Conservation (phyloP, 2,888 invertebrate genomes). For the Eupithecia exiguata region DNA sequence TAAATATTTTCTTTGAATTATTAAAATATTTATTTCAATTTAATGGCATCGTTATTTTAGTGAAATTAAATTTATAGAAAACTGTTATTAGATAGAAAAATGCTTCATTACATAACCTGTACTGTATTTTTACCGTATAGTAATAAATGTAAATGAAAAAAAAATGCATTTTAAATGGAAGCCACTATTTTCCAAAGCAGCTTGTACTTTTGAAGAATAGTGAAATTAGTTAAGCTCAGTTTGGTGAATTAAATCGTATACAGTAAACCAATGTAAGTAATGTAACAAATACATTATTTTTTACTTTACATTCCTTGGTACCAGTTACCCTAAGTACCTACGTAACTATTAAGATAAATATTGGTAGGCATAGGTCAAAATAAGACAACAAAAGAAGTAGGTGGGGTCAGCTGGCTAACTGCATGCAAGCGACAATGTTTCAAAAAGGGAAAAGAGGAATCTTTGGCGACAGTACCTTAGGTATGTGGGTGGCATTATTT, state of each 20-base stretch:
- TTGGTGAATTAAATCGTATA: neutral
- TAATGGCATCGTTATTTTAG: neutral
- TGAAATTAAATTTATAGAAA: neutral
- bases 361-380: too few relatives aligned
- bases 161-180: neutral
- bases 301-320: too few relatives aligned
- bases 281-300: neutral
- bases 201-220: too few relatives aligned
- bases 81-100: too few relatives aligned
- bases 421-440: too few relatives aligned
- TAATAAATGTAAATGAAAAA: too few relatives aligned
- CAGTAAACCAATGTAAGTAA: neutral
- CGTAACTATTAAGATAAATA: neutral
- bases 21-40: neutral
- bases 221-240: neutral
- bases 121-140: neutral
- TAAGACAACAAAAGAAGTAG: too few relatives aligned
- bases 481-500: constrained; percentile 2
- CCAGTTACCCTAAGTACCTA: too few relatives aligned
- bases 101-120: neutral
- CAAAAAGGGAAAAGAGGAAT: too few relatives aligned
- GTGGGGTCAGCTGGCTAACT: too few relatives aligned
- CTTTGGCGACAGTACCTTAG: too few relatives aligned
- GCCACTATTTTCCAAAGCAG: neutral
- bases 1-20: too few relatives aligned